These are phyloP conservation scores for Botia kubotai DNA, from an alignment of 2,797 vertebrate species.

Conservation along the genomic window DNA sequence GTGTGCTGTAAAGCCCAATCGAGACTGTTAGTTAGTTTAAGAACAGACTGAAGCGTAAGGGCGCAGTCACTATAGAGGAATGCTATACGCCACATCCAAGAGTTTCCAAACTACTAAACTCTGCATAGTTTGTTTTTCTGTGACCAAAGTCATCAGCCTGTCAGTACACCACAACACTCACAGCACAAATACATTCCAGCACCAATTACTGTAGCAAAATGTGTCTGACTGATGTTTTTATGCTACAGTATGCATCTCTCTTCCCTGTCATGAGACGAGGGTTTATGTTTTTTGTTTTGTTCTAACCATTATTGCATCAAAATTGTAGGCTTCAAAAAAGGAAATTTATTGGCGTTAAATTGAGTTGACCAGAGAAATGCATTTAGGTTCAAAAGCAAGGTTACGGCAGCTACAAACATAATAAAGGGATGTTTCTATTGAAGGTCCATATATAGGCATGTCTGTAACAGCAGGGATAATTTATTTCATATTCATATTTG, in stretches of 20 bases:
- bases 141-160: constrained; percentile 39
- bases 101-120: constrained; percentile 53
- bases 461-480: too few species aligned
- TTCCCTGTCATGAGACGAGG: background rate
- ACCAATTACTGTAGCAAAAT: constrained; percentile 33
- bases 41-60: constrained; percentile 41
- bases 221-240: constrained; percentile 38
- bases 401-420: background rate
- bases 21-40: constrained; percentile 61
- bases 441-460: background rate
- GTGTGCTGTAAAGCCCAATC: constrained; percentile 43
- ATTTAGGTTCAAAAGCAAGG: background rate
- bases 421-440: background rate
- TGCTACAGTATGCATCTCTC: constrained; percentile 2
- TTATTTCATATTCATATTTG: too few species aligned
- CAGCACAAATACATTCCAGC: constrained; percentile 44
- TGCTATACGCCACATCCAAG: constrained; percentile 49
- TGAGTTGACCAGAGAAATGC: background rate
- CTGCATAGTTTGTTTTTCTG: constrained; percentile 35
- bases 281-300: background rate
- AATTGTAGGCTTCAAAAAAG: background rate
- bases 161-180: constrained; percentile 46
- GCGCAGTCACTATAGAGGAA: constrained; percentile 41
- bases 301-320: background rate
- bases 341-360: background rate